Evolutionary conservation across 92 coral and sea anemone species (phyloP), one percentile per base, ranked within the genome.

Genomic region (Palythoa heliodiscus): DNA sequence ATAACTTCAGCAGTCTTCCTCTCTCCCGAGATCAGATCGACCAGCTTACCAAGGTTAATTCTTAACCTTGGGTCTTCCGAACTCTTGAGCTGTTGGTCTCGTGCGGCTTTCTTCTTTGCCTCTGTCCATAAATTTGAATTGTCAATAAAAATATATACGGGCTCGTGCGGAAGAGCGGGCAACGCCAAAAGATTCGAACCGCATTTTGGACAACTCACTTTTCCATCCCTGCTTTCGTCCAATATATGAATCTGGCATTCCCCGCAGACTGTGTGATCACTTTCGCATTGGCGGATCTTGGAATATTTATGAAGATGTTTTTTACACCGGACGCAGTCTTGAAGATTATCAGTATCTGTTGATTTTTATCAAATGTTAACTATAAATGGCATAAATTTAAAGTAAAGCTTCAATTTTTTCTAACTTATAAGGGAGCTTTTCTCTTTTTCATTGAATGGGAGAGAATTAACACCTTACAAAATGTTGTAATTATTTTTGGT

Each of bases 121-220:
- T 85, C 91, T 38, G 81, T 77, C 89, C 86, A 85, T 68, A 89
- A 47, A 48, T 89, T 89, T 17, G 91, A 89, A 19, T 85, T 78
- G 79, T 89, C 91, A 14, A 89, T 86, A 66, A 76, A 84, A 50
- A 89, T 73, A 9, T 83, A 89, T 25, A 89, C 91, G 17, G 43
- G 7, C 23, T 19, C 64, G 0, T 3, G 11, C 23, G 19, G 63
- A 14, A 85, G 75, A 4, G 17, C 47, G 1, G 7, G 73, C 69
- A 29, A 15, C 71, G 5, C 23, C 13, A 9, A 13, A 19, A 89
- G 69, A 11, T 12, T 48, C 1, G 71, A 38, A 8, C 13, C 63
- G 69, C 88, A 88, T 66, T n/a, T 5, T 38, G 80, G 73, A n/a
- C 88, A 73, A 40, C 55, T 12, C 70, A 60, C n/a, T 77, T 43